Percentiles rank a stretch among this genome's conserved stretches.
phyloP scores from a whole-genome alignment of 2,113 vertebrate genomes.

The Phalacrocorax pelagicus region DNA sequence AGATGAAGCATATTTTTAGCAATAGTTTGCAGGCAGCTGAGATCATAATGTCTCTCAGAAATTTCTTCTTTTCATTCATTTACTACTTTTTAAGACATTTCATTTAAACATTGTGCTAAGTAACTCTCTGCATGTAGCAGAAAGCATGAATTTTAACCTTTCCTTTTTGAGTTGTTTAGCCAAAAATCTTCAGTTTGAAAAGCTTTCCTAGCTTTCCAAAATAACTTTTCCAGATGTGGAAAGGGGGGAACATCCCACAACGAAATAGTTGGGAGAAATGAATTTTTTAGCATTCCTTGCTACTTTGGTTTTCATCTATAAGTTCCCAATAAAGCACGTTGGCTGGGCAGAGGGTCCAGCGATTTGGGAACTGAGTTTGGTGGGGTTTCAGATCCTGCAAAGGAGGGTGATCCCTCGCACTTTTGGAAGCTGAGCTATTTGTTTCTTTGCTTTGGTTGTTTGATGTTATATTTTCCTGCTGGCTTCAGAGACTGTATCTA shows the following conservation, averaged over 20 bases:
- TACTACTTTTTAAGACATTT: not conserved
- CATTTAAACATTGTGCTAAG: not conserved
- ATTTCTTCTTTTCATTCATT: not conserved
- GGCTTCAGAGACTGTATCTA: not conserved
- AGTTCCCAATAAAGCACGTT: not conserved
- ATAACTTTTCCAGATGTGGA: slow-evolving; percentile 56
- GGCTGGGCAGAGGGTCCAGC: not conserved
- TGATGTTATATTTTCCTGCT: not conserved
- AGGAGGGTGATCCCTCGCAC: accelerated
- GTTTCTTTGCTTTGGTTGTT: slow-evolving; percentile 45
- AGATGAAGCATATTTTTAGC: slow-evolving; percentile 1
- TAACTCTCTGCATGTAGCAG: not conserved
- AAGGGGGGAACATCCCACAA: slow-evolving; percentile 11
- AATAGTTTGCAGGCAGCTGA: not conserved
- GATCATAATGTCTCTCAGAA: not conserved
- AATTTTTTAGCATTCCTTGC: slow-evolving; percentile 17
- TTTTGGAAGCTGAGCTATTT: not conserved
- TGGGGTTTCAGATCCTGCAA: not conserved
- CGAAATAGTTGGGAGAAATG: not conserved
- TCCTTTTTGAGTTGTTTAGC: not conserved
- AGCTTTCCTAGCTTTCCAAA: slow-evolving; percentile 28
- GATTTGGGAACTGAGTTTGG: not conserved
- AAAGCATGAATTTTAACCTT: not conserved
- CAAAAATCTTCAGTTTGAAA: not conserved
- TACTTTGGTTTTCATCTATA: not conserved